Base-by-base conservation (phyloP, 2,113 vertebrate genomes). In the Terrapene triunguis region DNA sequence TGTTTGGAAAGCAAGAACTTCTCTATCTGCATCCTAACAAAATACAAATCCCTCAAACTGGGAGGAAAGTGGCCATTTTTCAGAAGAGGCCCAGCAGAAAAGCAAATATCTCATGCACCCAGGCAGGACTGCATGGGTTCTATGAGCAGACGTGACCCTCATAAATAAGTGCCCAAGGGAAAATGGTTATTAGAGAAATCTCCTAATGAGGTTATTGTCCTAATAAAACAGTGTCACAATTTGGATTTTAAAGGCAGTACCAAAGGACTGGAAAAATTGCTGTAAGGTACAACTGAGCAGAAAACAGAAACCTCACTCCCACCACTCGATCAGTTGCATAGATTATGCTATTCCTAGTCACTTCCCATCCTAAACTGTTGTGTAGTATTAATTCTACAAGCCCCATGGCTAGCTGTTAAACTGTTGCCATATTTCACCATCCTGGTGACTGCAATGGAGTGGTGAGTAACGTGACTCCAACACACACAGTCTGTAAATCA, bases 401-500 rank as follows among this genome's bases (percentile, higher is more conserved):
- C 12, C 27, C 57, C 57, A 62, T 13, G 57, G 57, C 27, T 13
- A 59, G 25, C 11, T 32, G 27, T 59, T 29, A 29, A 59, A 59
- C 12, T 59, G 11, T 11, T 32, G 25, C 27, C 57, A 32, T 59
- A 32, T 1, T 1, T 1, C 2, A 42, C 1, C 22, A 84, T 72
- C 24, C 51, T 1, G 0, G 8, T 90, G 22, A 22, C 65, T 81
- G 81, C 55, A 79, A 82, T 47, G 11, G 57, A n/a, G 42, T n/a
- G 80, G 35, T 10, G 48, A 76, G 32, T 0, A 6, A 89, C 65
- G 0, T 1, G 47, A 87, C 19, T 6, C n/a, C 62, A 5, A 5
- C 2, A n/a, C 1, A 5, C 24, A 19, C 0, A 1, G 9, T 2
- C 35, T 57, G 79, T 3, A 72, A 72, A 72, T 38, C 89, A 93